Conservation (phyloP, 2,797 vertebrate genomes). For the Mormyrus proboscirostris region DNA sequence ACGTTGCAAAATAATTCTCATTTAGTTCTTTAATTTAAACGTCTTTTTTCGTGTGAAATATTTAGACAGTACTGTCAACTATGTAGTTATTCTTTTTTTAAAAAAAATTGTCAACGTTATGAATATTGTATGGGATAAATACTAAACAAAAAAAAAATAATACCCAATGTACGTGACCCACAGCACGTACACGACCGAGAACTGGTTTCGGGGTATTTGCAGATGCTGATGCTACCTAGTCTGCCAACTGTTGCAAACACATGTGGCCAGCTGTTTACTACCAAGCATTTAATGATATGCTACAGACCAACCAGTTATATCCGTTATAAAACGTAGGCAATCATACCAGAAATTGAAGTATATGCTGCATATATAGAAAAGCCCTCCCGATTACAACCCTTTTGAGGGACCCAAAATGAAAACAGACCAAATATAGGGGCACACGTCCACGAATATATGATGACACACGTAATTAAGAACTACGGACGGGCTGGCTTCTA, state of each 20-base stretch:
- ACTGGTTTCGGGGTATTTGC: background rate
- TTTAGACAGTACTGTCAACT: background rate
- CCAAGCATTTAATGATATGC: background rate
- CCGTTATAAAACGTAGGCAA: background rate
- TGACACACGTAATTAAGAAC: background rate
- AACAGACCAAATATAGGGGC: background rate
- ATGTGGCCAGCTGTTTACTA: conserved; percentile 3
- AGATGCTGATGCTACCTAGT: background rate
- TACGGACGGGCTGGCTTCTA: background rate
- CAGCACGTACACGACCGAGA: background rate
- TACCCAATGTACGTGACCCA: conserved; percentile 6
- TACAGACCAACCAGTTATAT: background rate
- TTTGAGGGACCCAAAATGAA: background rate
- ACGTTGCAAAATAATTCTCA: background rate
- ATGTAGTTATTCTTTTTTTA: background rate
- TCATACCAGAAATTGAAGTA: background rate
- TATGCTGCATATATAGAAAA: background rate
- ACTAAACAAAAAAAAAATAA: background rate
- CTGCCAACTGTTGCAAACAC: background rate
- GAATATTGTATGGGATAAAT: background rate
- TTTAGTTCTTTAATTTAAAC: background rate
- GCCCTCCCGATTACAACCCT: background rate
- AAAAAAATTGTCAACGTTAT: background rate
- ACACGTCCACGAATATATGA: background rate
- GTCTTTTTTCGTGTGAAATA: background rate